These are phyloP conservation scores for Microctenopoma lineatum DNA, from an alignment of 2,797 vertebrate genomes.

Conservation along the genomic window DNA sequence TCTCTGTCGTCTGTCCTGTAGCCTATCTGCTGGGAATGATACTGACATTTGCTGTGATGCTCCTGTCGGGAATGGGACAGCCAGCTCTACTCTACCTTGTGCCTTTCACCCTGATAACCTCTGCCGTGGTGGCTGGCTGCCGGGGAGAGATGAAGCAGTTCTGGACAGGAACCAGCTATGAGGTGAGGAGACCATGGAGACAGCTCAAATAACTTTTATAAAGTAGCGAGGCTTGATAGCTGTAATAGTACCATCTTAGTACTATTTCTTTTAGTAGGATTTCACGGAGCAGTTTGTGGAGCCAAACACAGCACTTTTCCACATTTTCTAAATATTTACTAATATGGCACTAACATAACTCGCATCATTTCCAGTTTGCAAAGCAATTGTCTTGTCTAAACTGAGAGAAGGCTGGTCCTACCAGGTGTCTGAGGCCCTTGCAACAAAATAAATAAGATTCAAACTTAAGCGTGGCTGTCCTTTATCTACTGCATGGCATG, in stretches of 20 bases:
- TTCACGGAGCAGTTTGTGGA: no score
- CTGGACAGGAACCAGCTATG: slow-evolving; percentile 91
- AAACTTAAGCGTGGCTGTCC: not conserved
- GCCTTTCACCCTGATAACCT: slow-evolving; percentile 91
- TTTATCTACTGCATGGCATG: not conserved
- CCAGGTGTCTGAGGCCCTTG: not conserved
- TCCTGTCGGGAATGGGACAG: slow-evolving; percentile 91
- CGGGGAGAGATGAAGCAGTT: slow-evolving; percentile 92
- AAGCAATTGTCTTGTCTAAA: not conserved
- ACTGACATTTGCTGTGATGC: slow-evolving; percentile 90
- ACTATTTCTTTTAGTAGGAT: no score
- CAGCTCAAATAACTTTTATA: not conserved
- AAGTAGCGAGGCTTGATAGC: not conserved
- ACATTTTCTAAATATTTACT: slow-evolving; percentile 2
- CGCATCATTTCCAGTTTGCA: not conserved
- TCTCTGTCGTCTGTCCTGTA: slow-evolving; percentile 61
- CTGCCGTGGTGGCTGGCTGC: slow-evolving; percentile 85
- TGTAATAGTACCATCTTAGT: not conserved
- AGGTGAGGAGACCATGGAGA: slow-evolving; percentile 82
- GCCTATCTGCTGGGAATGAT: slow-evolving; percentile 92
- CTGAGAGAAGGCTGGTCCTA: not conserved
- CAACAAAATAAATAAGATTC: no score
- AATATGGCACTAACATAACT: slow-evolving; percentile 9
- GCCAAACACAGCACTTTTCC: no score
- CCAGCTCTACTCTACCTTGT: slow-evolving; percentile 96